Conservation (phyloP, 1,140 invertebrate species). For the Teleopsis dalmanni region DNA sequence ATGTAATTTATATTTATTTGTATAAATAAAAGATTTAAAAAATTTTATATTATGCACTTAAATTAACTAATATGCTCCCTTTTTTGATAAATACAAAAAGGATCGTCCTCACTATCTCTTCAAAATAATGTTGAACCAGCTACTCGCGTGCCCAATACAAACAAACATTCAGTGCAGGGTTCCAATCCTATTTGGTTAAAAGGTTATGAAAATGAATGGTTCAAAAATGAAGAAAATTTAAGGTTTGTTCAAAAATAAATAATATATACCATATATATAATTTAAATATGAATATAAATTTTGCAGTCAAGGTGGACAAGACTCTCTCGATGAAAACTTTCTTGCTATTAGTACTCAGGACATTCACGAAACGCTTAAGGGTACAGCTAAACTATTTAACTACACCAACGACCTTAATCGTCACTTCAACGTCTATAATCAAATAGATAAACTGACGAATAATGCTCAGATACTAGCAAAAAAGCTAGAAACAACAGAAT, state of each 20-base stretch:
- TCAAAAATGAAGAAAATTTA: constrained; percentile 74
- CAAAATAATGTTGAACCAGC: constrained; percentile 25
- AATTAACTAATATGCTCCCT: neutral
- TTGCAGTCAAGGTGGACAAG: constrained; percentile 57
- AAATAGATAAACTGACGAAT: constrained; percentile 54
- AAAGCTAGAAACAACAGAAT: constrained; percentile 78
- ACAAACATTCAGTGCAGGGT: constrained; percentile 87
- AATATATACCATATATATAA: neutral
- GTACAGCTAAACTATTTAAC: constrained; percentile 42
- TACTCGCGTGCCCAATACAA: constrained; percentile 82
- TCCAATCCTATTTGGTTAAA: constrained; percentile 94
- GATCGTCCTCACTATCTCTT: constrained; percentile 29
- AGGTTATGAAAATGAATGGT: constrained; percentile 91
- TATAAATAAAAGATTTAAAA: neutral
- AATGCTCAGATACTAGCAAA: constrained; percentile 53
- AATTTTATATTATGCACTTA: neutral
- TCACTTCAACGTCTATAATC: constrained; percentile 58
- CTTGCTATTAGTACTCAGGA: constrained; percentile 30
- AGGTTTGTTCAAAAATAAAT: constrained; percentile 45
- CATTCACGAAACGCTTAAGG: constrained; percentile 37
- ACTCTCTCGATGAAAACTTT: constrained; percentile 79
- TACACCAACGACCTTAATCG: constrained; percentile 52
- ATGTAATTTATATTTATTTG: neutral
- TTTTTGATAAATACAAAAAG: constrained; percentile 11
- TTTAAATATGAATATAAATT: constrained; percentile 1